phyloP scores from a whole-genome alignment of 2,113 vertebrate genomes.

The Rhynchomys soricoides region DNA sequence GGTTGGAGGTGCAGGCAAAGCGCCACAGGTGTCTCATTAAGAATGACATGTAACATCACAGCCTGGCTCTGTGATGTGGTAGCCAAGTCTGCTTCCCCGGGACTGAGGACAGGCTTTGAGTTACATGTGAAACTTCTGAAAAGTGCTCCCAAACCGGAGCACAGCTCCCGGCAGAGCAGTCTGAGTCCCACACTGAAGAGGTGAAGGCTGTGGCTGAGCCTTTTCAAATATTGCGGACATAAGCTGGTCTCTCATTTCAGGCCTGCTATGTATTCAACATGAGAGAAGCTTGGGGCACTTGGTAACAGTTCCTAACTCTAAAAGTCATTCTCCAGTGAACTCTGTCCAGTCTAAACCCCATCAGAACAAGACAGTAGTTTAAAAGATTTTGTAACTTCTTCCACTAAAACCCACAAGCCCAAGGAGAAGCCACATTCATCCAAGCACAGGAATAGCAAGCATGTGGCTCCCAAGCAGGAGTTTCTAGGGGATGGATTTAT shows the following conservation, averaged over 20 bases:
- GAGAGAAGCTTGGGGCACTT: no score
- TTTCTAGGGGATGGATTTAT: neutral
- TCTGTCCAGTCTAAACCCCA: neutral
- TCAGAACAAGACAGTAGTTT: neutral
- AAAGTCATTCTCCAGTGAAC: neutral
- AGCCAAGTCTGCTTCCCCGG: neutral
- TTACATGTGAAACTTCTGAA: neutral
- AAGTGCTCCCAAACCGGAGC: neutral
- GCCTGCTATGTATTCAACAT: neutral
- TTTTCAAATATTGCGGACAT: neutral
- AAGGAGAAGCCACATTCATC: neutral
- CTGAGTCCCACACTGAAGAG: neutral
- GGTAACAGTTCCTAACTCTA: neutral
- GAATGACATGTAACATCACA: neutral
- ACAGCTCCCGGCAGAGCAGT: no score
- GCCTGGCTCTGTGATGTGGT: neutral
- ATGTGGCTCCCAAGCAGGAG: accelerated
- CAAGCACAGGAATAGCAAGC: accelerated
- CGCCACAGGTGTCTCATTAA: neutral
- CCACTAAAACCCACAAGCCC: neutral
- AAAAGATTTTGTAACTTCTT: neutral
- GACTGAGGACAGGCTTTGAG: neutral
- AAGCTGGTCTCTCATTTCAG: neutral
- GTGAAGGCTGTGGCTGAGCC: neutral
- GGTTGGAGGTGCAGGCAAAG: neutral